Evolutionary conservation across 1,140 invertebrate species (phyloP).

Genomic region (Drosophila ohnishii): DNA sequence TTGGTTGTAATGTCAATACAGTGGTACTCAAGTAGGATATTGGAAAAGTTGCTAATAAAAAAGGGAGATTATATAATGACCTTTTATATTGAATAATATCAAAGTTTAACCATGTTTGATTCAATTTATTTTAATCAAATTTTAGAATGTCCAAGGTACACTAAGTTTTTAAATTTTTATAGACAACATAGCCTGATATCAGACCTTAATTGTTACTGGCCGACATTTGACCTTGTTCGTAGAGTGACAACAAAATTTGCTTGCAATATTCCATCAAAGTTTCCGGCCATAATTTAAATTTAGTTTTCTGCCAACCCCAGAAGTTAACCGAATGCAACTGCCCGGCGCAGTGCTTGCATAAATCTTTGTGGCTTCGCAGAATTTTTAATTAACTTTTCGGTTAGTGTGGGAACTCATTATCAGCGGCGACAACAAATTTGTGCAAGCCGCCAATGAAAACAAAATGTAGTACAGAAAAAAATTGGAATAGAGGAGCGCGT

Average conservation of each 20-base stretch:
- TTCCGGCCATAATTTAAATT: conserved; percentile 41
- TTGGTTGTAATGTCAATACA: background rate
- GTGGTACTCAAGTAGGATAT: background rate
- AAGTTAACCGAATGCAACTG: conserved; percentile 23
- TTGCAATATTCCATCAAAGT: conserved; percentile 12
- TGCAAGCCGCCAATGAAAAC: conserved; percentile 27
- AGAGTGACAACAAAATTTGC: conserved; percentile 12
- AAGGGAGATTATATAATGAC: background rate
- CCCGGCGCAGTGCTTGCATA: conserved; percentile 37
- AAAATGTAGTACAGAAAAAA: conserved; percentile 21
- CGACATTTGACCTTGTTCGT: conserved; percentile 1
- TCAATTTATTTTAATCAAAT: background rate
- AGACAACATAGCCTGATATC: background rate
- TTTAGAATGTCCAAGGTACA: background rate
- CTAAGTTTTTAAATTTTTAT: background rate
- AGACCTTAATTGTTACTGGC: background rate
- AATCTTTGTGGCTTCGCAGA: conserved; percentile 40
- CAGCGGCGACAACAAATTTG: conserved; percentile 27
- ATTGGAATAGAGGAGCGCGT: conserved; percentile 12
- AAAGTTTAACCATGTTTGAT: background rate
- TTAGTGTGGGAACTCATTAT: conserved; percentile 48
- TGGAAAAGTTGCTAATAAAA: no score
- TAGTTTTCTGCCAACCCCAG: background rate
- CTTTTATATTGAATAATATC: no score
- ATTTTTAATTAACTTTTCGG: conserved; percentile 61